Evolutionary conservation across 2,888 invertebrate genomes (phyloP), one percentile per base, ranked within the genome.

Genomic region (Ectropis crepuscularia): DNA sequence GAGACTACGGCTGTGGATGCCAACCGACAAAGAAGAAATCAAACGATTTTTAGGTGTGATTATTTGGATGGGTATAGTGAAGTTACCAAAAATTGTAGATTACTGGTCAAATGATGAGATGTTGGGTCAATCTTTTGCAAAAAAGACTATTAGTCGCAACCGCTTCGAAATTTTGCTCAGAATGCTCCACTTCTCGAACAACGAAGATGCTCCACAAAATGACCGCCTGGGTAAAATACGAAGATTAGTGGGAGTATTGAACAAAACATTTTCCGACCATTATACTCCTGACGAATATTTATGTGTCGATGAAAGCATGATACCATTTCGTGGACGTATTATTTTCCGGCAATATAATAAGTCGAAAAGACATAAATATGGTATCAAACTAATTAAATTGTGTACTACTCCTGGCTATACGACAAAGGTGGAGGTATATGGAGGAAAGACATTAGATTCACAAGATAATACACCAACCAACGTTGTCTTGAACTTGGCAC

Each of bases 351-450:
- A 54, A 46, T 54, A 54, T 54, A 46, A 46, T 38, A 54, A 54
- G 12, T 38, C 36, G 38, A 54, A 46, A 46, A 54, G 46, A 46
- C 46, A 54, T 41, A 54, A 28, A 28, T 28, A 28, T 28, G 16
- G 16, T 28, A 28, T 28, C 16, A 28, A 28, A 28, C 16, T 28
- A 28, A 68, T 69, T 51, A 70, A 70, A 64, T 62, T 72, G 28
- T 72, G 70, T 60, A 63, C 72, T 54, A 57, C 38, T 46, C 58
- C 63, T 51, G 47, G 69, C 58, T 57, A 63, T 46, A 54, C 65
- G 38, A 36, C 16, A 6, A 49, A 58, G 45, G 28, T 57, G 12
- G 12, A 54, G 57, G 57, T 57, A 59, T 51, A 59, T 51, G 51
- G 59, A 51, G 59, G 51, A 59, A 59, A 59, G 59, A 59, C 51